Base-by-base conservation (phyloP, 1,140 invertebrate species). In the Drosophila nikananu region DNA sequence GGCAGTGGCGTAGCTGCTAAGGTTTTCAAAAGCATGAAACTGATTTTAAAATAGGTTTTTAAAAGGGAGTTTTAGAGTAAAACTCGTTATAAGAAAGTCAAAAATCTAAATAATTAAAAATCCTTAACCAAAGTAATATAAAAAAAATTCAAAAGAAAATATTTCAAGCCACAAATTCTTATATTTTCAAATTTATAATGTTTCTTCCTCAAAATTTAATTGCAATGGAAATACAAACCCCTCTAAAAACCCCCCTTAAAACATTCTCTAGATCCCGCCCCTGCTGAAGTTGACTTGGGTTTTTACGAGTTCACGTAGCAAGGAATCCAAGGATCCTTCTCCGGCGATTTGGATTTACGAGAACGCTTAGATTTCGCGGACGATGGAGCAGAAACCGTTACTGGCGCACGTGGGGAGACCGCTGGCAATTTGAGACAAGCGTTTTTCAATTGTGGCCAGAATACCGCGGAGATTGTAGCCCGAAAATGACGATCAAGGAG, bases 261-360 rank as follows among this genome's bases (percentile, higher is more conserved):
- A 15, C 21, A 35, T 5, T 35, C 19, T 9, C 30, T 35, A 5
- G 7, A 21, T 5, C 32, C n/a, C 32, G 32, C 52, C 57, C 49
- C 46, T 72, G 68, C 64, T 41, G 30, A n/a, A 61, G 32, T 72
- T 57, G 42, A 80, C 57, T 37, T 54, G 39, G 58, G 54, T 49
- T 80, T 90, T 90, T 90, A 90, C 82, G 86, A 84, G 44, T 90
- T 64, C 86, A 90, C 86, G 86, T 90, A 86, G 51, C 71, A 55
- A 42, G 19, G 35, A 51, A 44, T 51, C 30, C 54, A 44, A 7
- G 49, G 46, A 72, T 30, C 58, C 41, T 19, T 23, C 39, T 32
- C 21, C 42, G 59, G 51, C 83, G 78, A 90, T 81, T 87, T 79
- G 74, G 74, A 79, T 87, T 89, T 90, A 84, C 86, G 68, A 81